Base-by-base conservation (phyloP, 2,888 invertebrate genomes). In the Glyphotaelius pellucidus region DNA sequence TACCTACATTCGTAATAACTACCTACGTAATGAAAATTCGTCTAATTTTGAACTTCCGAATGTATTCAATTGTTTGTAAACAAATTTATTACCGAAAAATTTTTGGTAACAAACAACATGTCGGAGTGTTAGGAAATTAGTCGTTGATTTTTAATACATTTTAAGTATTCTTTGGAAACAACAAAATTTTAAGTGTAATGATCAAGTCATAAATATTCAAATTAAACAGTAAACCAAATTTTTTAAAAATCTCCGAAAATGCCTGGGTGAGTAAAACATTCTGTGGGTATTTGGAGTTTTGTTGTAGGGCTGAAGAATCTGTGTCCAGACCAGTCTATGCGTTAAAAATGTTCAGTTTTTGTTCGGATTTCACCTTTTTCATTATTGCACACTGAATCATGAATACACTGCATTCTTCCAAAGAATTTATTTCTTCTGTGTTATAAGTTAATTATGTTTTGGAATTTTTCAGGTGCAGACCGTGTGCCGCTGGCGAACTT, bases 401-500 rank as follows among this genome's bases (percentile, higher is more conserved):
- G 47, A 47, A 5, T 52, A 3, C 4, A 32, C 31, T 32, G 35
- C 14, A 35, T 14, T 32, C 25, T 19, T 83, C 25, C 25, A 15
- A 80, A 80, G 80, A 31, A 19, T 80, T 80, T 32, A 19, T 11
- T 32, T 19, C 4, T 30, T 30, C 19, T 31, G 3, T 38, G 4
- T 15, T 35, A 19, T 19, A 84, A 35, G n/a, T 25, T 84, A 25
- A 38, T 84, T 15, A 35, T 80, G 25, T 79, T 32, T 89, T 80
- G 5, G 2, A 7, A 32, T 15, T 79, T 38, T 79, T 89, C 38
- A 79, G 88, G 12, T 89, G 91, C 89, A 90, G 35, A 19, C 47
- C 85, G 95, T 95, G 95, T 87, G 95, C 96, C 88, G 96, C 96
- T 94, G 95, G 96, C 93, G 96, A 95, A 91, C 95, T 95, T 95